These are phyloP conservation scores for Camponotus pennsylvanicus DNA, from an alignment of 1,140 invertebrate species.

Conservation along the genomic window DNA sequence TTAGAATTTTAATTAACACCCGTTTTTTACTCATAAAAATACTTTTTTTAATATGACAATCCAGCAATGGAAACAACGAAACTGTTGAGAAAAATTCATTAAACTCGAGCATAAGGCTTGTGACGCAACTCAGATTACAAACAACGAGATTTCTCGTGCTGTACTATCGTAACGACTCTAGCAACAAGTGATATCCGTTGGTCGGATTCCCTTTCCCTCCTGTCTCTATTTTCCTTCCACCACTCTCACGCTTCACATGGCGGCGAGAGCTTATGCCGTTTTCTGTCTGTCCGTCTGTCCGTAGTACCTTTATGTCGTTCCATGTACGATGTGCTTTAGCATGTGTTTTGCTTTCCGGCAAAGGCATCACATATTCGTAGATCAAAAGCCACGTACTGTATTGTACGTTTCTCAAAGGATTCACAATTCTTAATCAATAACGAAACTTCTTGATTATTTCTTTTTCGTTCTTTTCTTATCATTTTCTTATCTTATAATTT, in stretches of 20 bases:
- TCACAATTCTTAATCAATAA: conserved; percentile 63
- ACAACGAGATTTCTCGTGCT: conserved; percentile 18
- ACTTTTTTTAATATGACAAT: background rate
- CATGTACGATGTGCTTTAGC: background rate
- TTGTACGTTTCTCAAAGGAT: conserved; percentile 47
- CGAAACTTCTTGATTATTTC: background rate
- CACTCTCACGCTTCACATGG: background rate
- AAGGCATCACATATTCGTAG: conserved; percentile 21
- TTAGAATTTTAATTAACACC: background rate
- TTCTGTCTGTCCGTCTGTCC: conserved; percentile 49
- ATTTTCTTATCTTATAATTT: background rate
- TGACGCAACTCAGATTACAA: conserved; percentile 47
- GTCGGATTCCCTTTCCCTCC: conserved; percentile 23
- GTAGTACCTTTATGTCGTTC: conserved; percentile 42
- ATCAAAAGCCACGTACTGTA: conserved; percentile 33
- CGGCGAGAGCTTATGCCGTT: conserved; percentile 46
- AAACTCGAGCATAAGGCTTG: background rate
- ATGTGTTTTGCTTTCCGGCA: conserved; percentile 47
- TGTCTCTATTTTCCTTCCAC: conserved; percentile 32
- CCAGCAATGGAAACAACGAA: background rate
- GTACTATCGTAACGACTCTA: conserved; percentile 31
- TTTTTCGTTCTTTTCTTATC: background rate
- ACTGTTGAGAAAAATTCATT: conserved; percentile 43
- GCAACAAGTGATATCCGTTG: conserved; percentile 70
- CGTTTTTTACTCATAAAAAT: background rate